A percentile compares a stretch with the other conserved stretches of the same genome.
These are phyloP conservation scores for Gallinago media DNA, from an alignment of 2,113 vertebrate genomes.

Conservation along the genomic window DNA sequence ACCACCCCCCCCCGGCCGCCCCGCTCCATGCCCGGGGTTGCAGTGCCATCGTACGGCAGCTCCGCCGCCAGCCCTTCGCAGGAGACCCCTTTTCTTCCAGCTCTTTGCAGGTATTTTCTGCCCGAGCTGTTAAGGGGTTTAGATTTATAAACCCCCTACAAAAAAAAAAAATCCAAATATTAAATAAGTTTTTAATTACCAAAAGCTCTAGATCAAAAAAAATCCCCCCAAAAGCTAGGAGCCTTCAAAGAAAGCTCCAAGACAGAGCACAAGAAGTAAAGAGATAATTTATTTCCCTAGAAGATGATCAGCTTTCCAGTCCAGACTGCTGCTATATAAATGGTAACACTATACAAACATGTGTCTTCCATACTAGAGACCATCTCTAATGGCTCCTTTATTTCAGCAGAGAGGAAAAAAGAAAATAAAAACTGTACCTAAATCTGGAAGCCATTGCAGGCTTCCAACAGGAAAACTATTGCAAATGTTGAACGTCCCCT, in stretches of 20 bases:
- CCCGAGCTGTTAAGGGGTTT: neutral
- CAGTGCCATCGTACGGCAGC: slow-evolving; percentile 79
- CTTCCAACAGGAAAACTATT: neutral
- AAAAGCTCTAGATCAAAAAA: neutral
- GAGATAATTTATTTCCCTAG: neutral
- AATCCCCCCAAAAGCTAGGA: neutral
- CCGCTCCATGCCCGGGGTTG: slow-evolving; percentile 58
- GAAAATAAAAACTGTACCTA: neutral
- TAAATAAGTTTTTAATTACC: neutral
- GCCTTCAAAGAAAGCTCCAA: neutral
- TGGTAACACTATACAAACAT: neutral
- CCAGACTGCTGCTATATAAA: neutral
- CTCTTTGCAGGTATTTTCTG: neutral
- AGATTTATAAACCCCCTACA: neutral
- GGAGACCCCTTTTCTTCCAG: neutral
- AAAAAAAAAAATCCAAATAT: neutral
- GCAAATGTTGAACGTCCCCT: neutral
- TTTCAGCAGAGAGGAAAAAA: neutral
- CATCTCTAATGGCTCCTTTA: neutral
- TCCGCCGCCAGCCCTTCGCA: neutral
- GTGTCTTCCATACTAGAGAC: neutral
- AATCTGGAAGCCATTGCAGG: neutral
- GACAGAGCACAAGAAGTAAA: neutral
- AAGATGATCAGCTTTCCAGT: neutral
- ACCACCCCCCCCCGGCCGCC: neutral